Percentiles rank a stretch among this genome's conserved stretches.
Conservation (phyloP, 1,140 invertebrate genomes). For the Drosophila asahinai region DNA sequence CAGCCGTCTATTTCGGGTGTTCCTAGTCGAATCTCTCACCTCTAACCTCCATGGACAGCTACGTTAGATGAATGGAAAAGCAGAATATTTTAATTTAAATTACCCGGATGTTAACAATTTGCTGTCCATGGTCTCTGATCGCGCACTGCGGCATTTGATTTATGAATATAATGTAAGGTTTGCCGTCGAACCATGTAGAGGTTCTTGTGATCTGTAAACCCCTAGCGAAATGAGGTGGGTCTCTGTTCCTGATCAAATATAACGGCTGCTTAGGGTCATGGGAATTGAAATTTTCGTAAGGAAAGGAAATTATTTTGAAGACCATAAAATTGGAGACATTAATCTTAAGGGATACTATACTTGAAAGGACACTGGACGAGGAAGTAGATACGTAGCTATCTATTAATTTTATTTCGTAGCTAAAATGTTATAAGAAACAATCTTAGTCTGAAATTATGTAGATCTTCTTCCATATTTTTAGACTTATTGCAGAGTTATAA, state of each 20-base stretch:
- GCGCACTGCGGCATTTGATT: slow-evolving; percentile 59
- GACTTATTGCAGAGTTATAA: too few species aligned
- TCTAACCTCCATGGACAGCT: slow-evolving; percentile 10
- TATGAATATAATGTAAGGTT: slow-evolving; percentile 59
- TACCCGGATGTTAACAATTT: slow-evolving; percentile 80
- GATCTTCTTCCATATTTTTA: too few species aligned
- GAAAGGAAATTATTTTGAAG: not conserved
- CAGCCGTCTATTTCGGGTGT: slow-evolving; percentile 48
- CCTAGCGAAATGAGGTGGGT: slow-evolving; percentile 20
- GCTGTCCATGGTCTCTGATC: slow-evolving; percentile 66
- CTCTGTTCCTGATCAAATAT: slow-evolving; percentile 3
- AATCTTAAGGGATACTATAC: not conserved
- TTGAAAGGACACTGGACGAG: not conserved
- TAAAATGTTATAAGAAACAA: too few species aligned
- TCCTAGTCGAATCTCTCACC: slow-evolving; percentile 13
- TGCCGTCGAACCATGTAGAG: too few species aligned
- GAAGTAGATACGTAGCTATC: too few species aligned
- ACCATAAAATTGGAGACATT: not conserved
- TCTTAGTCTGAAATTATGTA: too few species aligned
- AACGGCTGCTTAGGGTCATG: slow-evolving; percentile 26
- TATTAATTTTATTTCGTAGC: too few species aligned
- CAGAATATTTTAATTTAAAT: slow-evolving; percentile 72
- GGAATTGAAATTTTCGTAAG: not conserved
- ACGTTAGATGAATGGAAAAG: too few species aligned
- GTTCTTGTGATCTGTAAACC: not conserved